Evolutionary conservation across 2,888 invertebrate species (phyloP), one percentile per base, ranked within the genome.

Genomic region (Drosophila siamana): DNA sequence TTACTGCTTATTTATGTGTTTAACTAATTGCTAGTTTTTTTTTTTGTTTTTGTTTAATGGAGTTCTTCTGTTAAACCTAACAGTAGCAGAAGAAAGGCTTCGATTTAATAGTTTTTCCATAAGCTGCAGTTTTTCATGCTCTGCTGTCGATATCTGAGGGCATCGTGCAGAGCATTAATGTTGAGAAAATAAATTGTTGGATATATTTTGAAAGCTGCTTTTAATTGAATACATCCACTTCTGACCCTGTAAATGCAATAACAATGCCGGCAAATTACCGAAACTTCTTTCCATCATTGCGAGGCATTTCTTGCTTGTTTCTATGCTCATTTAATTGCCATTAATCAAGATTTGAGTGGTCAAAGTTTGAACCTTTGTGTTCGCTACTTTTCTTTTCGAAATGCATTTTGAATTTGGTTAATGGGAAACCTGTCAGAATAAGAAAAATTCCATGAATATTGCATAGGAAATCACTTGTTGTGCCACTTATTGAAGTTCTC

Each of bases 121-220:
- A 65, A 56, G 15, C 59, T 66, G 48, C 36, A 56, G 80, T 86
- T 83, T 83, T 70, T 71, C 66, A 19, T 19, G 19, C 66, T 64
- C 38, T n/a, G 26, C 7, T 52, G 26, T 56, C 48, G 57, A 50
- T 55, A 74, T 59, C 73, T 64, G 36, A 19, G 15, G 60, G 65
- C 56, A 70, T 68, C 73, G 64, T 56, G 73, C 59, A 65, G 72
- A 50, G 13, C 26, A 7, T 1, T 22, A 11, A 9, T 22, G 13
- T 50, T 7, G 15, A 33, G 33, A 22, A 54, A 54, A 19, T 52
- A 69, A 72, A 66, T 69, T 66, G 66, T 59, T 38, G 67, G 24
- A 59, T 56, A 61, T 80, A 71, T 74, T 83, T 80, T 74, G 81
- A 86, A 74, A 84, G 83, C 65, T 56, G 66, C 24, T 63, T 69